A percentile compares a stretch with the other conserved stretches of the same genome.
phyloP scores from a whole-genome alignment of 1,140 invertebrate genomes.

The Metaphire vulgaris region DNA sequence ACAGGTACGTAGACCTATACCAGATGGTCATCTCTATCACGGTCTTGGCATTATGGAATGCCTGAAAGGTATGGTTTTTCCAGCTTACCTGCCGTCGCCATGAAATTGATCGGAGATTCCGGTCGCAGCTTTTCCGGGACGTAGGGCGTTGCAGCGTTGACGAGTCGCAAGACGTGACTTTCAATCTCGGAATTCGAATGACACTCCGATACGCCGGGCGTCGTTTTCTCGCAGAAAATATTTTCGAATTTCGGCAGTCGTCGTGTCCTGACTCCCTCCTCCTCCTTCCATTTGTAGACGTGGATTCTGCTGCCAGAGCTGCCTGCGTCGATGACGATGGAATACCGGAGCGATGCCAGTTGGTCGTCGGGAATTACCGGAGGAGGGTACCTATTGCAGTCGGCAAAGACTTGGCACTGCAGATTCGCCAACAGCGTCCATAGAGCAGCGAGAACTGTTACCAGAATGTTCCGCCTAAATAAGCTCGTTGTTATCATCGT shows the following conservation, averaged over 20 bases:
- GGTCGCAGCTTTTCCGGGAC: not conserved
- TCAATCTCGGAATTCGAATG: not conserved
- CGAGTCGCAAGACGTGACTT: not conserved
- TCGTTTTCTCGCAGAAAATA: not conserved
- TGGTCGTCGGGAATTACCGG: no score
- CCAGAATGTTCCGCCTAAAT: no score
- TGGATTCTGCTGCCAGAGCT: constrained; percentile 26
- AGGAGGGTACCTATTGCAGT: no score
- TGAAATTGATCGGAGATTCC: not conserved
- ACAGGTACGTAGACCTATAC: no score
- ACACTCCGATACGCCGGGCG: not conserved
- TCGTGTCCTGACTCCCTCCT: not conserved
- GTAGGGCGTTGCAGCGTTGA: not conserved
- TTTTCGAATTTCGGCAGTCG: not conserved
- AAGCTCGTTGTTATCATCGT: no score
- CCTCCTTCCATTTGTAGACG: constrained; percentile 23
- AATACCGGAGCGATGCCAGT: no score
- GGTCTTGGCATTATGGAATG: no score
- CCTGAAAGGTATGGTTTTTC: no score
- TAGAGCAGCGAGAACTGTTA: no score
- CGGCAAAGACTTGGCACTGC: no score
- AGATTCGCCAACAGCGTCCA: no score
- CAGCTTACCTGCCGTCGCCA: constrained; percentile 10
- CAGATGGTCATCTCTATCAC: no score
- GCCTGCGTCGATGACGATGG: constrained; percentile 26